These are phyloP conservation scores for Tribolium castaneum DNA, from an alignment of 1,140 invertebrate species.

Conservation along the genomic window DNA sequence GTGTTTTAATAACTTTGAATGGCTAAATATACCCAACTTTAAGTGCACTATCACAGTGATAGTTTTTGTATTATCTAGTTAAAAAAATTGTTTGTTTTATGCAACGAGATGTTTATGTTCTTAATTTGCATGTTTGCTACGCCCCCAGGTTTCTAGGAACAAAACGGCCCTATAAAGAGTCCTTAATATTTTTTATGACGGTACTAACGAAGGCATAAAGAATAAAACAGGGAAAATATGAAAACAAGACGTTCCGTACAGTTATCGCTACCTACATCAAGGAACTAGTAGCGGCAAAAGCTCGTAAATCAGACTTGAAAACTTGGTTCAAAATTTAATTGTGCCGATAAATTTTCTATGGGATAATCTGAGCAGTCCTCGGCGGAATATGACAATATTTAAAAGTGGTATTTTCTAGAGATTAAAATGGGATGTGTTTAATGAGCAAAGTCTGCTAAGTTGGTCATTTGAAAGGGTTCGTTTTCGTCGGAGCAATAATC, in stretches of 20 bases:
- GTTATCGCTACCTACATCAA: slow-evolving; percentile 4
- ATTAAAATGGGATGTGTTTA: neutral
- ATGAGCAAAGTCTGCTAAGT: slow-evolving; percentile 20
- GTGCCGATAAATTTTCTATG: slow-evolving; percentile 26
- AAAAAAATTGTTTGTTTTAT: slow-evolving; percentile 9
- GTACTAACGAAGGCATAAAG: slow-evolving; percentile 15
- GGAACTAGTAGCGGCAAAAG: neutral
- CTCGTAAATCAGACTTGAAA: slow-evolving; percentile 22
- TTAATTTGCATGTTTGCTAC: slow-evolving; percentile 38
- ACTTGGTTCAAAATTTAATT: slow-evolving; percentile 29
- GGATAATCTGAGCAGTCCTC: neutral
- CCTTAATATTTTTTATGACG: slow-evolving; percentile 22
- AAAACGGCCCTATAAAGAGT: slow-evolving; percentile 19
- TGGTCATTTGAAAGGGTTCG: slow-evolving; percentile 29
- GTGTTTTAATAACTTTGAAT: neutral
- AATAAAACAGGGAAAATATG: slow-evolving; percentile 28
- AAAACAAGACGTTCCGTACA: slow-evolving; percentile 17
- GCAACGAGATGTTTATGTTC: slow-evolving; percentile 2
- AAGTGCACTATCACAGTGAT: neutral
- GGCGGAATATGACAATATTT: slow-evolving; percentile 10
- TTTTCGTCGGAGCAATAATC: slow-evolving; percentile 25
- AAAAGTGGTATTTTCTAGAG: neutral
- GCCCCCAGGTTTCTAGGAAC: slow-evolving; percentile 10
- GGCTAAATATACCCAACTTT: neutral
- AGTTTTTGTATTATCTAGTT: too few relatives aligned